Conservation (phyloP, 2,888 invertebrate genomes). For the Drosophila trichaetosa region DNA sequence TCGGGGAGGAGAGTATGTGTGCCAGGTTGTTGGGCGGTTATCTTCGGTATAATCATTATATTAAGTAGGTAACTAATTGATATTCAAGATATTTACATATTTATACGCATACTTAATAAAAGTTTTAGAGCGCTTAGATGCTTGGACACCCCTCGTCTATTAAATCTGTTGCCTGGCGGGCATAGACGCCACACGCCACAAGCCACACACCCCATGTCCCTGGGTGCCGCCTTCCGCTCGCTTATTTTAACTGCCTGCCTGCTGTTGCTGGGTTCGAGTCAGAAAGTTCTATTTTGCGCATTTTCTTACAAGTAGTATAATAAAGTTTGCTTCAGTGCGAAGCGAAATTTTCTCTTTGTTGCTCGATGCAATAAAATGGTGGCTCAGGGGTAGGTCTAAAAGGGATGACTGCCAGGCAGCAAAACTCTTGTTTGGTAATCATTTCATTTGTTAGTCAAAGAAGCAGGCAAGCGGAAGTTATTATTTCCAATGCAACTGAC, state of each 20-base stretch:
- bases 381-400: not conserved
- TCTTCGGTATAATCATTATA: not conserved
- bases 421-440: constrained; percentile 60
- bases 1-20: not conserved
- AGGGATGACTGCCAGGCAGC: constrained; percentile 1
- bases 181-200: constrained; percentile 28
- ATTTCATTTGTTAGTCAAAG: constrained; percentile 71
- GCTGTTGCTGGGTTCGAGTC: constrained; percentile 23
- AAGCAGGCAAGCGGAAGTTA: constrained; percentile 67
- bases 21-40: not conserved
- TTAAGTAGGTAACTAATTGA: not conserved
- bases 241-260: not conserved
- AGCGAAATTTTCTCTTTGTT: constrained; percentile 31
- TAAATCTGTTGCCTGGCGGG: constrained; percentile 24
- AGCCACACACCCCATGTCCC: not conserved
- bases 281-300: constrained; percentile 32
- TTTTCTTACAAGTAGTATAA: constrained; percentile 36
- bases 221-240: not conserved
- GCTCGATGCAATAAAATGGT: constrained; percentile 51
- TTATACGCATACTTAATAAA: constrained; percentile 1
- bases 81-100: not conserved
- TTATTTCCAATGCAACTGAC: constrained; percentile 73
- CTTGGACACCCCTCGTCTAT: constrained; percentile 13
- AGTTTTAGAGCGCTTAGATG: not conserved
- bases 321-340: constrained; percentile 48